Evolutionary conservation across 2,797 vertebrate species (phyloP).

Genomic region (Microcaecilia unicolor): DNA sequence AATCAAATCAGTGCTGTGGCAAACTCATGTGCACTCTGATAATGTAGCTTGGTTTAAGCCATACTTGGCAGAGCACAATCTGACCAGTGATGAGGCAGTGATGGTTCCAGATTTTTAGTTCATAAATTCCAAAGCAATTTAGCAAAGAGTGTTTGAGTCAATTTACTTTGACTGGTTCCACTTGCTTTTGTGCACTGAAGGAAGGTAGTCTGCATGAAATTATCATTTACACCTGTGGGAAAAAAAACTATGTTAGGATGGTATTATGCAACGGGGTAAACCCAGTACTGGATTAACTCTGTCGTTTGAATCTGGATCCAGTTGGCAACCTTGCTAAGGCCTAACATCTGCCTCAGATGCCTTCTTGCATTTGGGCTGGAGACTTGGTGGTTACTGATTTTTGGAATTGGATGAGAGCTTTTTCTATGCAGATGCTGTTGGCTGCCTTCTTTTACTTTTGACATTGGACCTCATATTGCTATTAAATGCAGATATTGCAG

Average conservation of each 20-base stretch:
- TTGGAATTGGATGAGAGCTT: no score
- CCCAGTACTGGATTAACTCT: no score
- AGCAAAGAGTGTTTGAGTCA: background rate
- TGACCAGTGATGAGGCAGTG: fast-evolving
- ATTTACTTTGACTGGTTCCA: background rate
- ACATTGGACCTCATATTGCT: no score
- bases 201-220: background rate
- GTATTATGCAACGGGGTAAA: no score
- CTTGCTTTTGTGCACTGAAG: background rate
- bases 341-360: no score
- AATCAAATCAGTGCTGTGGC: background rate
- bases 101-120: background rate
- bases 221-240: background rate
- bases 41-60: background rate
- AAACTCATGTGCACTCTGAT: fast-evolving
- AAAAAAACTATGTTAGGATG: background rate
- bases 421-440: no score
- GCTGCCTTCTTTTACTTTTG: no score
- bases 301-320: no score
- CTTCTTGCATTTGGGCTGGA: no score
- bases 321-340: no score
- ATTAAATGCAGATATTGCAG: no score
- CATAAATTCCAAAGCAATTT: background rate
- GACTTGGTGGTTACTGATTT: no score
- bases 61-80: background rate